Conservation (phyloP, 2,113 vertebrate genomes). For the Phaethornis superciliosus region DNA sequence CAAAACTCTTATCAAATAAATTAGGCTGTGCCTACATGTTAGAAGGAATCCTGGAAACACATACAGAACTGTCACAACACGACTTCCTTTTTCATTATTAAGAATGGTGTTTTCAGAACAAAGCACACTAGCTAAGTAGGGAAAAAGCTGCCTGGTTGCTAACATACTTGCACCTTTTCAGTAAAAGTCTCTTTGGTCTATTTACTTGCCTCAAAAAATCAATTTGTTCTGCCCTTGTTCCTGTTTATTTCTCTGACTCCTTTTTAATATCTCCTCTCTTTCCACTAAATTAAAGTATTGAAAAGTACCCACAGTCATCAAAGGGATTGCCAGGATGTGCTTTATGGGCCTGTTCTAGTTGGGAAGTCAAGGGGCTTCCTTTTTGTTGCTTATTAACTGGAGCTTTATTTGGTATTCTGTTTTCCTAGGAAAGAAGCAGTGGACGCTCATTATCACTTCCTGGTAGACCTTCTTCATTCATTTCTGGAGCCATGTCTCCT, state of each 20-base stretch:
- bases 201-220: background rate
- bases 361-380: background rate
- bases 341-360: background rate
- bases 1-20: background rate
- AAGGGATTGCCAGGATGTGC: background rate
- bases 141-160: background rate
- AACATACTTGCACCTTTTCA: background rate
- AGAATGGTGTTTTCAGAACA: background rate
- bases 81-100: background rate
- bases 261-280: background rate
- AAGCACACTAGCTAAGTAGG: background rate
- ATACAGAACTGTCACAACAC: background rate
- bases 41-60: background rate
- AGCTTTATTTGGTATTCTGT: conserved; percentile 17
- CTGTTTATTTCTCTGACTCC: background rate
- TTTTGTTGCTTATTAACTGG: background rate
- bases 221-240: background rate
- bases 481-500: conserved; percentile 63
- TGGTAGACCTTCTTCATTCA: conserved; percentile 63
- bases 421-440: conserved; percentile 68
- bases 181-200: background rate
- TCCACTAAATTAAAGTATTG: background rate
- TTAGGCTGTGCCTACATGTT: background rate
- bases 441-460: conserved; percentile 83
- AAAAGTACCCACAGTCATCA: background rate